phyloP scores from a whole-genome alignment of 2,113 vertebrate genomes.

The Oxyruncus cristatus region DNA sequence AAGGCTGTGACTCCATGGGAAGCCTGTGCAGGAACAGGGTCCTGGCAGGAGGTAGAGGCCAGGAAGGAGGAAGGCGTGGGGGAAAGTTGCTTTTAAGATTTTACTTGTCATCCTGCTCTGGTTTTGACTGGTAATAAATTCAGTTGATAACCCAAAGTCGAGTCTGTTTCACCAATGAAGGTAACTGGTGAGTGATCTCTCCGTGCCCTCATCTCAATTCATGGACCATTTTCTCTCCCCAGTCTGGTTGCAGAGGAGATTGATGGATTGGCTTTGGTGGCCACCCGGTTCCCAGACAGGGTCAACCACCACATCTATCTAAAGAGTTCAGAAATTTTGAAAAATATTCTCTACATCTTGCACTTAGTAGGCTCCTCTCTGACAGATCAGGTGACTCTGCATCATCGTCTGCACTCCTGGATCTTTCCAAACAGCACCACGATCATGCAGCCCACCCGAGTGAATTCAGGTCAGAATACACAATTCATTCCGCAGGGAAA shows the following conservation, averaged over 20 bases:
- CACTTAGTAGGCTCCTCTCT: conserved; percentile 95
- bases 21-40: not conserved
- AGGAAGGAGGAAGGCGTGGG: not conserved
- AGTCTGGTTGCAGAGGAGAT: not conserved
- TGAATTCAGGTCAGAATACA: conserved; percentile 89
- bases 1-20: not conserved
- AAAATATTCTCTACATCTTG: conserved; percentile 96
- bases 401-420: conserved; percentile 95
- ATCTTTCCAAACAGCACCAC: conserved; percentile 88
- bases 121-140: not conserved
- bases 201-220: not conserved
- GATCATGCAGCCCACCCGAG: conserved; percentile 77
- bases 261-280: not conserved
- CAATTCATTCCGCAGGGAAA: conserved; percentile 90
- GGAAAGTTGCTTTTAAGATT: not conserved
- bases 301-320: conserved; percentile 29
- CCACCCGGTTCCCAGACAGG: not conserved
- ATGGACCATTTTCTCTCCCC: not conserved
- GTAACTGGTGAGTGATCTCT: not conserved
- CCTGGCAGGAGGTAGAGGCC: not conserved
- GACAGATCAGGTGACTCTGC: conserved; percentile 96
- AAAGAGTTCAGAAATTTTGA: conserved; percentile 79
- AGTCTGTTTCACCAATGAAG: not conserved
- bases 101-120: not conserved
- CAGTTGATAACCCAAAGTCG: not conserved